Base-by-base conservation (phyloP, 2,888 invertebrate species). In the Mesochorus sp. region DNA sequence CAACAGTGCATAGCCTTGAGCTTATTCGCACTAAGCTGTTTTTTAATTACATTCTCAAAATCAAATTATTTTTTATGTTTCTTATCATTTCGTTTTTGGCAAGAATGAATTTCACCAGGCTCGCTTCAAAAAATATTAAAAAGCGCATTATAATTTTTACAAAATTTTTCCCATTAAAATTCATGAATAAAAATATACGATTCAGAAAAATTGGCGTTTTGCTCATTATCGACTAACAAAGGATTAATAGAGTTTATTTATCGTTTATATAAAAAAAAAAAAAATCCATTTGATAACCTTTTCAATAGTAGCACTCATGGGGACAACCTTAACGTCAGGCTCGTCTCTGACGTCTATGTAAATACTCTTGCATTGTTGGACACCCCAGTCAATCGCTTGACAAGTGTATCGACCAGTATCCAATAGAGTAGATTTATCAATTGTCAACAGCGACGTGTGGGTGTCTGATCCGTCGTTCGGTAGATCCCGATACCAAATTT, bases 391-490 rank as follows among this genome's bases (percentile, higher is more conserved):
- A 66, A 93, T 92, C 26, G 94, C 95, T 86, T 95, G 95, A 88
- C 97, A 97, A 1, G 95, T 95, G 92, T 96, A 97, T 72, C 94
- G 92, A 14, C 97, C 97, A 19, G 94, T 94, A 86, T 97, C 97
- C 34, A 94, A 92, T 19, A 92, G 91, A 76, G 93, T 94, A 0
- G 96, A 95, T 80, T 94, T 94, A 10, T 95, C 94, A 67, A 97
- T 93, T 0, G 95, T 95, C 80, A 97, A 91, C 34, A 95, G 92
- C 0, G 96, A 95, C 84, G 95, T 95, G 86, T 93, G 93, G 83
- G 92, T 91, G 71, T 94, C 91, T 24, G 90, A 88, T 5, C 93
- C 82, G 91, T 94, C 82, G 91, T 92, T 87, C 0, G 91, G 89
- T 83, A 92, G 79, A 87, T 90, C 88, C 87, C 90, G 85, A 85